Conservation (phyloP, 1,140 invertebrate species). For the Ptiloglossa arizonensis region DNA sequence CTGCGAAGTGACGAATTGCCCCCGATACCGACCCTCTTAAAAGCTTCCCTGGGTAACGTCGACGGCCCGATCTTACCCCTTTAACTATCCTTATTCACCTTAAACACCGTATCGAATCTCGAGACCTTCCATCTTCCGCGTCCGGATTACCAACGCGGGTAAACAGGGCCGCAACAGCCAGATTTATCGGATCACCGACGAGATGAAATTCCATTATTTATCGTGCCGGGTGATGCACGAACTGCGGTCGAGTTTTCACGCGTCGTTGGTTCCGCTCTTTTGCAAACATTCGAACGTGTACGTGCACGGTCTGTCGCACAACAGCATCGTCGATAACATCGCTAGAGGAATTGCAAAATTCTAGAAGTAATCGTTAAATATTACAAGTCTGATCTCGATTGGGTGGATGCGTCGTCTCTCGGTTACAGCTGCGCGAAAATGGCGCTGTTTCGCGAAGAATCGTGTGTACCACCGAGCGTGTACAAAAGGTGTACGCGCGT, state of each 20-base stretch:
- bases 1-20: constrained; percentile 55
- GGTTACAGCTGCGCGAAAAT: no score
- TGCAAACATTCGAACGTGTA: constrained; percentile 17
- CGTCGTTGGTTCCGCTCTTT: neutral
- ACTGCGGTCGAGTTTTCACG: no score
- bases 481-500: no score
- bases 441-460: no score
- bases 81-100: constrained; percentile 43
- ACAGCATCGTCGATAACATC: no score
- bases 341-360: no score
- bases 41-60: constrained; percentile 4
- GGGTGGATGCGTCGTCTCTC: no score
- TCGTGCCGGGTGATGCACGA: neutral
- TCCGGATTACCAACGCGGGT: constrained; percentile 8
- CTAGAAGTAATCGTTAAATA: no score
- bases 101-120: constrained; percentile 41
- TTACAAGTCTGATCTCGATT: no score
- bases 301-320: no score
- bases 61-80: constrained; percentile 36
- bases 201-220: constrained; percentile 50
- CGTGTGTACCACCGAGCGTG: no score
- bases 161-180: constrained; percentile 26
- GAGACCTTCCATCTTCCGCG: constrained; percentile 15
- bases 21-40: constrained; percentile 34
- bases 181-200: constrained; percentile 33